Conservation (phyloP, 1,140 invertebrate species). For the Temnothorax longispinosus region DNA sequence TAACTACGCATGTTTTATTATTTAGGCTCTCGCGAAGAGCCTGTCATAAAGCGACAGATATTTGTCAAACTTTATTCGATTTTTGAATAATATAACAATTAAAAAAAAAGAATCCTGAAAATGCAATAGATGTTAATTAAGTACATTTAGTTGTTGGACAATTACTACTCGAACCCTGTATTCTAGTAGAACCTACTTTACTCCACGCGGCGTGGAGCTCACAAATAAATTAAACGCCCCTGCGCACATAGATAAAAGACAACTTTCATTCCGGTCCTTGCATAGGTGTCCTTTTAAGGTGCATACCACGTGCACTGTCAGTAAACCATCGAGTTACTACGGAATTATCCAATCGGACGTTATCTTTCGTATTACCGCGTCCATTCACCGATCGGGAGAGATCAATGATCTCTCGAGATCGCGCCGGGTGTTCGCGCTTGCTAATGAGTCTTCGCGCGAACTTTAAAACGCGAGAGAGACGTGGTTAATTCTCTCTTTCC, state of each 20-base stretch:
- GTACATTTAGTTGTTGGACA: not conserved
- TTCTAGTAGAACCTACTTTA: not conserved
- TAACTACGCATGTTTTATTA: not conserved
- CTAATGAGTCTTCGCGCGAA: slow-evolving; percentile 10
- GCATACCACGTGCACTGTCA: slow-evolving; percentile 55
- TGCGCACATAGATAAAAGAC: slow-evolving; percentile 47
- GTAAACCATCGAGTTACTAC: slow-evolving; percentile 64
- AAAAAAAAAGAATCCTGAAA: not conserved
- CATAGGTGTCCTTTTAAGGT: slow-evolving; percentile 69
- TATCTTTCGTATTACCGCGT: slow-evolving; percentile 21
- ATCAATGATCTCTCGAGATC: slow-evolving; percentile 55
- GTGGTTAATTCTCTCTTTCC: not conserved
- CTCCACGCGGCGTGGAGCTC: not conserved
- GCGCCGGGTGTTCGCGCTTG: slow-evolving; percentile 10
- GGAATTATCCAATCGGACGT: slow-evolving; percentile 63
- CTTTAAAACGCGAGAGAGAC: not conserved
- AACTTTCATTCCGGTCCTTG: slow-evolving; percentile 65
- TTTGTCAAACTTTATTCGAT: not conserved
- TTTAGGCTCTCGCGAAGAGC: not conserved
- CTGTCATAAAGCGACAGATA: not conserved
- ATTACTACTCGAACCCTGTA: not conserved
- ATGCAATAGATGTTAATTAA: not conserved
- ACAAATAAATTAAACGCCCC: slow-evolving; percentile 21
- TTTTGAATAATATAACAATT: not conserved
- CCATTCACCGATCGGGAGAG: slow-evolving; percentile 64